Conservation (phyloP, 2,888 invertebrate genomes). For the Aethes cnicana region DNA sequence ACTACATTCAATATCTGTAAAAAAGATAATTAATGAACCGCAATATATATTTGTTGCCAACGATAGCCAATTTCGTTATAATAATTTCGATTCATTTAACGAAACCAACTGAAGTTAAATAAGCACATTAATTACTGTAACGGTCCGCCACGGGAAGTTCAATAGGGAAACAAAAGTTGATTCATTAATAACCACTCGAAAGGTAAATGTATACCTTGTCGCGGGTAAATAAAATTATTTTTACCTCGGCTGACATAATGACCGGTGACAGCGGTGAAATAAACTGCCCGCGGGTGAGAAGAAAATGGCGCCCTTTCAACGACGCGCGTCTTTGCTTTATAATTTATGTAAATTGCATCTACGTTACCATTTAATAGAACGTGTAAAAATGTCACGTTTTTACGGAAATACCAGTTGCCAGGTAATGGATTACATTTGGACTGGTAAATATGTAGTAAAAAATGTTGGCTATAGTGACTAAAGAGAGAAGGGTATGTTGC, state of each 20-base stretch:
- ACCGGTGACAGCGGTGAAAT: constrained; percentile 62
- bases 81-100: constrained; percentile 19
- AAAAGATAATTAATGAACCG: too few species aligned
- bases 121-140: constrained; percentile 11
- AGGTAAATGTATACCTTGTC: constrained; percentile 28
- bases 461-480: too few species aligned
- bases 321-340: constrained; percentile 55
- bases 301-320: constrained; percentile 57
- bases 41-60: too few species aligned
- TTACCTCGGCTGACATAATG: constrained; percentile 55
- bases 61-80: neutral
- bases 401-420: neutral
- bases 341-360: constrained; percentile 58
- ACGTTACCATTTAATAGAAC: constrained; percentile 29
- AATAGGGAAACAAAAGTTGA: constrained; percentile 13
- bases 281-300: constrained; percentile 59
- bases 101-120: constrained; percentile 13
- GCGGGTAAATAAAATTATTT: constrained; percentile 43
- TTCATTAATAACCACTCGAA: constrained; percentile 28
- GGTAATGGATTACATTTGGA: neutral
- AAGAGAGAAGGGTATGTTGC: too few species aligned
- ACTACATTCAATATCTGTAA: too few species aligned
- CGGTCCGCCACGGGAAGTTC: neutral
- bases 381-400: constrained; percentile 21
- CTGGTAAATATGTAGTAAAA: too few species aligned